Base-by-base conservation (phyloP, 2,797 vertebrate genomes). In the Catharus ustulatus region DNA sequence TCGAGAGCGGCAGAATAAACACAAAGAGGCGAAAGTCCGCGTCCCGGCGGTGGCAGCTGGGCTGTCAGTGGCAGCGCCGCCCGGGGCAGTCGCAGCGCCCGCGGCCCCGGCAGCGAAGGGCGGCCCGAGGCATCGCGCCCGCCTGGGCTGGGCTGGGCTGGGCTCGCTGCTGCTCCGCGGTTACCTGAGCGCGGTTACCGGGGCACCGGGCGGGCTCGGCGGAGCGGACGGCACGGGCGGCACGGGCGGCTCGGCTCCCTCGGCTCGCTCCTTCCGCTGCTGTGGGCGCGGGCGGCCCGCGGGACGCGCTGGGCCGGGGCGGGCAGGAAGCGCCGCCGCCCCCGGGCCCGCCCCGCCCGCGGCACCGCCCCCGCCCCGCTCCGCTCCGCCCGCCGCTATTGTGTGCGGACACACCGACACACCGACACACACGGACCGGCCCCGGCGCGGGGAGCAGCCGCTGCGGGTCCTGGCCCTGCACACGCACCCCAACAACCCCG, bases 81-180 rank as follows among this genome's bases (percentile, higher is more conserved):
- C 34, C 77, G 64, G 58, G 77, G 63, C 89, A 32, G 19, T 63
- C 8, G 75, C 76, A 89, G 64, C 87, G 67, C 59, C 91, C 72
- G 59, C 87, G 77, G 90, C 64, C 74, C 55, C 80, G 81, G 81
- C 81, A 84, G 81, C 69, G 51, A 42, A 64, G 61, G 45, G 74
- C 78, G 46, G 71, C 74, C 86, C 66, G 69, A 59, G 81, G 92
- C 94, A 94, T 90, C 90, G 84, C 84, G 68, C 38, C 88, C 40
- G 40, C 73, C 67, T 77, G 36, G 18, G 74, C 67, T 81, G 36
- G 55, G 66, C 69, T 62, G 51, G 49, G 49, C 49, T 51, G 26
- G 14, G 48, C 45, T 22, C 59, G 55, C 79, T 58, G 52, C 89
- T 68, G 4, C 84, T 26, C 87, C 77, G 79, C 85, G 48, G 92